Base-by-base conservation (phyloP, 64 coral and sea anemone species). In the Actinia tenebrosa region DNA sequence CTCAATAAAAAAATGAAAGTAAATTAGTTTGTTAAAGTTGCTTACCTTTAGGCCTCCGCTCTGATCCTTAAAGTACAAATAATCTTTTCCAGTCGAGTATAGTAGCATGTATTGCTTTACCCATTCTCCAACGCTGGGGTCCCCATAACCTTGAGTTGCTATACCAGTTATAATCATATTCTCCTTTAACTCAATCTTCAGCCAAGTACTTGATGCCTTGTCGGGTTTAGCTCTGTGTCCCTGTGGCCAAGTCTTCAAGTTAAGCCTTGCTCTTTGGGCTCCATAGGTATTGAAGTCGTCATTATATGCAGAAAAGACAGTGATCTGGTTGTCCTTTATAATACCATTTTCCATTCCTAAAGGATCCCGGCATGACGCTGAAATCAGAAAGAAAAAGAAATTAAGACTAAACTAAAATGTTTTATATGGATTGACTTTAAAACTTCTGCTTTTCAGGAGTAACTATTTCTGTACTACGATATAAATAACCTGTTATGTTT, bases 141-240 rank as follows among this genome's bases (percentile, higher is more conserved):
- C 90, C 45, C 90, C 90, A 52, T 92, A 92, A 2, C 90, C 90
- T 77, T 92, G 90, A 0, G 90, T 92, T 5, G 90, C 78, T 55
- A 92, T 87, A 3, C 75, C 90, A 11, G 90, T 92, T 56, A 92
- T 92, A 42, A 92, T 84, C 84, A 87, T 87, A 45, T 92, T 80
- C 78, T 83, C 84, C 8, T 80, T 86, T 14, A 92, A 16, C 27
- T 92, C 90, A 1, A 92, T 53, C 53, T 92, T 92, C 20, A 92
- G 60, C 90, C 90, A 92, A 14, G 83, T 53, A 43, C 46, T 16
- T 20, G n/a, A 37, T 0, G 44, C n/a, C 56, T 91, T 84, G 2
- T 83, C 15, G 0, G 79, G 78, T 56, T 92, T 68, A 8, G 85
- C 90, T 83, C 90, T 55, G 50, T 83, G 86, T 16, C 90, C 90